These are phyloP conservation scores for Loris lydekkerianus DNA, from an alignment of 2,797 vertebrate species.

Conservation along the genomic window DNA sequence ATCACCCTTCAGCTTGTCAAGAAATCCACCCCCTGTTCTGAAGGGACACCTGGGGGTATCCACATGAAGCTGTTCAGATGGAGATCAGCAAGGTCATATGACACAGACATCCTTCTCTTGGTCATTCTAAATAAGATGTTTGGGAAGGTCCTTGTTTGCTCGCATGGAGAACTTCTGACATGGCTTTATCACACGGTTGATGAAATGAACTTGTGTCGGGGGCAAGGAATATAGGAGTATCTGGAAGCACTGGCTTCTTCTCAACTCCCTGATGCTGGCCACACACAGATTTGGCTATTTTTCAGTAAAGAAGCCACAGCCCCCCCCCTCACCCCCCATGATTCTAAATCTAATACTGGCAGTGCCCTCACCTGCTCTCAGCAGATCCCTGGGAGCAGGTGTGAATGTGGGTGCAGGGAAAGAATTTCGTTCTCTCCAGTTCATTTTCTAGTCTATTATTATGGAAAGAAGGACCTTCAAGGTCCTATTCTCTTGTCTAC, in stretches of 20 bases:
- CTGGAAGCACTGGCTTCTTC: not conserved
- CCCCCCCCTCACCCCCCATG: too few relatives aligned
- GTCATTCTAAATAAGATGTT: not conserved
- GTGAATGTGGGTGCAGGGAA: not conserved
- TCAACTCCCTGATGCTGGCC: not conserved
- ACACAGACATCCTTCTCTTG: not conserved
- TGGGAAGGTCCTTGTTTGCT: not conserved
- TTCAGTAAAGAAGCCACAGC: not conserved
- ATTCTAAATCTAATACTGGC: not conserved
- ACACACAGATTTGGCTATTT: not conserved
- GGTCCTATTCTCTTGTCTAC: not conserved
- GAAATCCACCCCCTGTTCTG: not conserved
- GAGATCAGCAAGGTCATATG: not conserved
- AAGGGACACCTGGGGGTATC: not conserved
- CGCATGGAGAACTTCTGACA: not conserved
- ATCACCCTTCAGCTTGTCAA: not conserved
- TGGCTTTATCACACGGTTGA: not conserved
- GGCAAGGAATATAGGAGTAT: not conserved
- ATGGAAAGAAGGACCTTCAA: not conserved
- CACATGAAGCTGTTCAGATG: not conserved
- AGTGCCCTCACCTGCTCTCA: not conserved
- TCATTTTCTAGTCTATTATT: not conserved
- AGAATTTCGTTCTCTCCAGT: not conserved
- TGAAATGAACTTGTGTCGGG: not conserved
- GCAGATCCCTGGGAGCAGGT: not conserved